phyloP scores from a whole-genome alignment of 2,113 vertebrate species.

The Montifringilla adamsi region DNA sequence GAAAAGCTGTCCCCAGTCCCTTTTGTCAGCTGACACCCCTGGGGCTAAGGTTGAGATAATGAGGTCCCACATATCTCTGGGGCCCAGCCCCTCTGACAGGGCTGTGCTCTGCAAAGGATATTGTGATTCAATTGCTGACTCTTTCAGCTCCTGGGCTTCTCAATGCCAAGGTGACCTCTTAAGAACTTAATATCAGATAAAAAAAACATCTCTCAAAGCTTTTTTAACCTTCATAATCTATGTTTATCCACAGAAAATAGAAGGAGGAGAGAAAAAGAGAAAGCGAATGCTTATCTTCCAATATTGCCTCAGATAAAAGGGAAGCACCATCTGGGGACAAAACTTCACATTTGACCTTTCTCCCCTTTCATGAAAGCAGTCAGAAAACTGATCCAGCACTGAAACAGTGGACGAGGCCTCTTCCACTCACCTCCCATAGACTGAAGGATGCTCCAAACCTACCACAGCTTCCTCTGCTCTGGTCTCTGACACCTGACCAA shows the following conservation, averaged over 20 bases:
- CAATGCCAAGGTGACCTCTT: slow-evolving; percentile 66
- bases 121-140: slow-evolving; percentile 47
- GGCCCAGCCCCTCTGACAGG: slow-evolving; percentile 7
- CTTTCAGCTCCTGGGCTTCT: slow-evolving; percentile 35
- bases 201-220: slow-evolving; percentile 22
- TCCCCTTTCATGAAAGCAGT: not conserved
- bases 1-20: not conserved
- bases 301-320: slow-evolving; percentile 66
- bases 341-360: slow-evolving; percentile 59
- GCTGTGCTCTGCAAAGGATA: slow-evolving; percentile 40
- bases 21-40: slow-evolving; percentile 7
- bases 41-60: slow-evolving; percentile 19
- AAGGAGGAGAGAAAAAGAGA: not conserved
- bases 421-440: not conserved
- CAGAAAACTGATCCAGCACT: not conserved
- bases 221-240: slow-evolving; percentile 57
- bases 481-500: not conserved
- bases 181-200: slow-evolving; percentile 62
- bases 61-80: slow-evolving; percentile 39
- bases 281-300: slow-evolving; percentile 42
- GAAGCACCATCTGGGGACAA: slow-evolving; percentile 69
- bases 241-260: slow-evolving; percentile 33
- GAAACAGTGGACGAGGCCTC: not conserved
- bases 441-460: not conserved
- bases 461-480: not conserved